Evolutionary conservation across 64 coral and sea anemone species (phyloP).

Genomic region (Actinia equina): DNA sequence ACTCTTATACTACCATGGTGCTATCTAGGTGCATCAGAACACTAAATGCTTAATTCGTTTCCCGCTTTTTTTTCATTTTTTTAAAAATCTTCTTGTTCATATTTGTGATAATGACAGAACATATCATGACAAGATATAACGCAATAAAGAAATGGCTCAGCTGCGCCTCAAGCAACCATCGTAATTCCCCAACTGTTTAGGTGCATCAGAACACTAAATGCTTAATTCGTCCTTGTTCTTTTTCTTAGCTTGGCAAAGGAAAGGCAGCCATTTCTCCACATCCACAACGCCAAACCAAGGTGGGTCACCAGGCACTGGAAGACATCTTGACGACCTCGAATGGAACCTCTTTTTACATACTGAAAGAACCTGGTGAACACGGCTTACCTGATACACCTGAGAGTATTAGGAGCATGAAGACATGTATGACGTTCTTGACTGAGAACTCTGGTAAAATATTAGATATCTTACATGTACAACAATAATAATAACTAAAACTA

Average conservation of each 20-base stretch:
- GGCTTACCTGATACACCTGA: slow-evolving; percentile 72
- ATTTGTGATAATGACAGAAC: no score
- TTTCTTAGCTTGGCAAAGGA: neutral
- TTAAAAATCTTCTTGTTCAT: no score
- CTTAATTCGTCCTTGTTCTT: neutral
- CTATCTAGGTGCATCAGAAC: no score
- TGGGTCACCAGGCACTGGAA: slow-evolving; percentile 50
- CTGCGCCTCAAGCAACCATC: no score
- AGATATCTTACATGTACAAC: no score
- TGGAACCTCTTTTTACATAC: slow-evolving; percentile 86
- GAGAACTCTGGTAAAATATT: slow-evolving; percentile 51
- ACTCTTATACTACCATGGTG: no score
- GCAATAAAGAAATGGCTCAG: no score
- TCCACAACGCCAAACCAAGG: neutral
- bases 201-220: neutral
- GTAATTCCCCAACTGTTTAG: neutral
- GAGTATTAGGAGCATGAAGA: slow-evolving; percentile 80
- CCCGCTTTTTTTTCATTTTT: no score
- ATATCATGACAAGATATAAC: no score
- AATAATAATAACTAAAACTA: neutral
- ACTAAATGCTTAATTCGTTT: no score
- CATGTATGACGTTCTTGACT: slow-evolving; percentile 84
- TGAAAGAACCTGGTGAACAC: slow-evolving; percentile 81
- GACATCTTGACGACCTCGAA: slow-evolving; percentile 85
- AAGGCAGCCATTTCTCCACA: neutral